These are phyloP conservation scores for Caenorhabditis doughertyi DNA, from an alignment of 2,888 invertebrate genomes.

Conservation along the genomic window DNA sequence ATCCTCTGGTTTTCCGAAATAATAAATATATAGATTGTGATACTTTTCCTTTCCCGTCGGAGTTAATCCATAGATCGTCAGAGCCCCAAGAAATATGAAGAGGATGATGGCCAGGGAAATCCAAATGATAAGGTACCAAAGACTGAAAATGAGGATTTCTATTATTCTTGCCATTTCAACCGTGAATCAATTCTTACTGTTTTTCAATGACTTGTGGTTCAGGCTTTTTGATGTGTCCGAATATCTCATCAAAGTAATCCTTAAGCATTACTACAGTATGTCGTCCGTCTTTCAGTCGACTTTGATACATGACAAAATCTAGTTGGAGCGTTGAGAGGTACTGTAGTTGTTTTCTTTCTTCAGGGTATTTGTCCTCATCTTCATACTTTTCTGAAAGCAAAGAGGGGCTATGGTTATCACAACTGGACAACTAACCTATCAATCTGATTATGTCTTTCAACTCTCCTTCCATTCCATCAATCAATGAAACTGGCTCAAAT, in stretches of 20 bases:
- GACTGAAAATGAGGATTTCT: no score
- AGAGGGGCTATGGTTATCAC: no score
- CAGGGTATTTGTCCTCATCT: not conserved
- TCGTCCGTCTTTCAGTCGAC: not conserved
- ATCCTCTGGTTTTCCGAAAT: not conserved
- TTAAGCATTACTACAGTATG: not conserved
- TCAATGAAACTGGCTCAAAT: not conserved
- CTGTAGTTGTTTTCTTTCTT: not conserved
- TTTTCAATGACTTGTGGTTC: no score
- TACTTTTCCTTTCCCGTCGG: not conserved
- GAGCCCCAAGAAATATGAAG: not conserved
- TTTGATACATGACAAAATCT: not conserved
- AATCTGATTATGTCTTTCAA: no score
- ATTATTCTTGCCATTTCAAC: no score
- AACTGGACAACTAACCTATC: not conserved
- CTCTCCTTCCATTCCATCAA: not conserved
- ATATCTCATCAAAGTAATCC: not conserved
- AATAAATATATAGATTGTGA: not conserved
- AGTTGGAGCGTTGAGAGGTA: not conserved
- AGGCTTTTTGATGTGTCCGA: not conserved
- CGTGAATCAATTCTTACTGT: no score
- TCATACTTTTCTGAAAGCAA: not conserved
- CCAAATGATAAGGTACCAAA: no score
- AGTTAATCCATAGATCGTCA: not conserved
- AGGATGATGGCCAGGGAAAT: no score